Base-by-base conservation (phyloP, 2,113 vertebrate genomes). In the Perca fluviatilis region DNA sequence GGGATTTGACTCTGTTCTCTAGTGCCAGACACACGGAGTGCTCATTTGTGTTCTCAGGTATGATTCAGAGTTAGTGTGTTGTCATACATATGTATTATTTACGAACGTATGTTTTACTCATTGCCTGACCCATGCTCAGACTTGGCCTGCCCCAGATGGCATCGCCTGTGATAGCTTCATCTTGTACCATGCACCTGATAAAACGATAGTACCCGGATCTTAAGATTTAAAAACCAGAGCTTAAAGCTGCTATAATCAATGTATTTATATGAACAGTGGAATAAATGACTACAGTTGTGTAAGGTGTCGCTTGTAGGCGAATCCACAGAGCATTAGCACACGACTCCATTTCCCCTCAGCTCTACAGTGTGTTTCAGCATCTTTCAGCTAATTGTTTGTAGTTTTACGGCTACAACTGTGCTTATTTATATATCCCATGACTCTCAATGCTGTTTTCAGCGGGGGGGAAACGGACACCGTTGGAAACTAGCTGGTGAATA, bases 1-100 rank as follows among this genome's bases (percentile, higher is more conserved):
- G 30, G 0, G n/a, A 43, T 69, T 50, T 33, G 3, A n/a, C 19
- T 72, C 16, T 43, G 40, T 13, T 49, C 21, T 56, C 50, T 49
- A 51, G 53, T 5, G 2, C 49, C 54, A 50, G 36, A 25, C 16
- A 21, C 51, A 11, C 36, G 8, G 57, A 54, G 9, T 51, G 43
- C 8, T 72, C 23, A 21, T 62, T 18, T 62, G 60, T 43, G 40
- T 43, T 43, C 10, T 43, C 40, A 11, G 40, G 11, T 21, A 9
- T 30, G 57, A 23, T 10, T 23, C 30, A 14, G 14, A 25, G 46
- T 40, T 8, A 0, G 23, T 40, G 36, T 47, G 63, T 43, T 6
- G 6, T 30, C 57, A 30, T 8, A 9, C 12, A 11, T 25, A 2
- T 80, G 9, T 19, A 57, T 80, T 74, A 63, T 77, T 80, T 25